Evolutionary conservation across 2,888 invertebrate species (phyloP).

Genomic region (Rotaria sp.): DNA sequence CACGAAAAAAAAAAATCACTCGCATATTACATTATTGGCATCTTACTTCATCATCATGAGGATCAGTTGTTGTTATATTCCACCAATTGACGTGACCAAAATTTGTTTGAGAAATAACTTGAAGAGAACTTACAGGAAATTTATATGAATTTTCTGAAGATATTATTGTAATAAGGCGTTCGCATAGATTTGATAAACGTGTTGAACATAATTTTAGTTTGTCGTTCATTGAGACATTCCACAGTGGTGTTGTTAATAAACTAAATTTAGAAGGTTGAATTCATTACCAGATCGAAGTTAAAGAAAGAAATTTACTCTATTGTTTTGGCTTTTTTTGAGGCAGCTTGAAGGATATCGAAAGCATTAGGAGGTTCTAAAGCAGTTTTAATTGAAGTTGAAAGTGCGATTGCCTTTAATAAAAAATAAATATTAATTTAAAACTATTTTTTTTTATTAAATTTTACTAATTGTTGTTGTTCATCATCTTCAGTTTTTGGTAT

Average conservation of each 20-base stretch:
- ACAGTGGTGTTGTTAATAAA: neutral
- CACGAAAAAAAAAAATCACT: too few relatives aligned
- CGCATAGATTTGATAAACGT: neutral
- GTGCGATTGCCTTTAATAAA: too few relatives aligned
- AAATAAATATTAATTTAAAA: too few relatives aligned
- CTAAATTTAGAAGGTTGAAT: neutral
- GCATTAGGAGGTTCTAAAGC: too few relatives aligned
- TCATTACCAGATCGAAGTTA: neutral
- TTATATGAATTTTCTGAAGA: neutral
- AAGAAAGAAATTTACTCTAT: too few relatives aligned
- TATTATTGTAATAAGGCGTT: neutral
- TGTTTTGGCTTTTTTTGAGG: too few relatives aligned
- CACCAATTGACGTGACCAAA: neutral
- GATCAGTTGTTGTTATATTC: neutral
- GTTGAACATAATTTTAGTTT: neutral
- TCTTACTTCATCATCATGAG: neutral
- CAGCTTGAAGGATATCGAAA: too few relatives aligned
- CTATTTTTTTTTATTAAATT: neutral
- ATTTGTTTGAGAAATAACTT: neutral
- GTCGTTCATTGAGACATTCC: neutral
- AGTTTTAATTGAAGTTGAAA: too few relatives aligned
- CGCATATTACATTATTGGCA: too few relatives aligned
- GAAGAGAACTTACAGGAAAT: neutral
- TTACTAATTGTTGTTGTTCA: conserved; percentile 10
- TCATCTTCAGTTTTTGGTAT: neutral